These are phyloP conservation scores for Drosophila nigromelanica DNA, from an alignment of 1,140 invertebrate genomes.

Conservation along the genomic window DNA sequence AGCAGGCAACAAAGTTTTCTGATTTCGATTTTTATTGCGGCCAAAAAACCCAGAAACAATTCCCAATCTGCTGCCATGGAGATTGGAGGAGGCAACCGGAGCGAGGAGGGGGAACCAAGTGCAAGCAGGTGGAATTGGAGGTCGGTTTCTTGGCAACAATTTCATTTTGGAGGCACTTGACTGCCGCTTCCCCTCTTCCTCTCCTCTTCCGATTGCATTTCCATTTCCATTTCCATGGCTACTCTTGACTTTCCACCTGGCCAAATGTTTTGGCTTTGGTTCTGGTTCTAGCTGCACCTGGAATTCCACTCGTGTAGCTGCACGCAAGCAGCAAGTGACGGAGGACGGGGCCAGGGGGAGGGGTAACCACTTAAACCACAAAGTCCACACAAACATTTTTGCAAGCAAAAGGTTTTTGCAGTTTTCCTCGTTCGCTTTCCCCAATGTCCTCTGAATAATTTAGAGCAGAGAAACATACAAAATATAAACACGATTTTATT, in stretches of 20 bases:
- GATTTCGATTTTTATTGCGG: slow-evolving; percentile 78
- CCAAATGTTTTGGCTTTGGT: slow-evolving; percentile 6
- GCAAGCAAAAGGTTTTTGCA: slow-evolving; percentile 49
- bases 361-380: slow-evolving; percentile 61
- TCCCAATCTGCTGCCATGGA: slow-evolving; percentile 28
- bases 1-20: slow-evolving; percentile 60
- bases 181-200: slow-evolving; percentile 10
- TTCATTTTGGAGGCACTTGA: slow-evolving; percentile 67
- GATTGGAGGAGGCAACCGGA: slow-evolving; percentile 9
- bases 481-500: slow-evolving; percentile 66
- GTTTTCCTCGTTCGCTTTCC: slow-evolving; percentile 6
- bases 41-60: slow-evolving; percentile 40
- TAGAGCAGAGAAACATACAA: slow-evolving; percentile 48
- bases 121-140: slow-evolving; percentile 14
- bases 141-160: slow-evolving; percentile 65
- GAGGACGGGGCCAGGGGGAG: neutral
- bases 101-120: neutral
- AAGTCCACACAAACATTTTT: slow-evolving; percentile 61
- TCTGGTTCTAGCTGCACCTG: slow-evolving; percentile 40
- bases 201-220: slow-evolving; percentile 13
- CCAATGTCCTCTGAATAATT: slow-evolving; percentile 53
- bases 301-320: slow-evolving; percentile 51
- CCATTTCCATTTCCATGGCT: slow-evolving; percentile 46
- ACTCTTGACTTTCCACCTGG: slow-evolving; percentile 39
- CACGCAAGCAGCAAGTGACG: slow-evolving; percentile 33